Evolutionary conservation across 2,113 vertebrate species (phyloP).

Genomic region (Eclectus roratus): DNA sequence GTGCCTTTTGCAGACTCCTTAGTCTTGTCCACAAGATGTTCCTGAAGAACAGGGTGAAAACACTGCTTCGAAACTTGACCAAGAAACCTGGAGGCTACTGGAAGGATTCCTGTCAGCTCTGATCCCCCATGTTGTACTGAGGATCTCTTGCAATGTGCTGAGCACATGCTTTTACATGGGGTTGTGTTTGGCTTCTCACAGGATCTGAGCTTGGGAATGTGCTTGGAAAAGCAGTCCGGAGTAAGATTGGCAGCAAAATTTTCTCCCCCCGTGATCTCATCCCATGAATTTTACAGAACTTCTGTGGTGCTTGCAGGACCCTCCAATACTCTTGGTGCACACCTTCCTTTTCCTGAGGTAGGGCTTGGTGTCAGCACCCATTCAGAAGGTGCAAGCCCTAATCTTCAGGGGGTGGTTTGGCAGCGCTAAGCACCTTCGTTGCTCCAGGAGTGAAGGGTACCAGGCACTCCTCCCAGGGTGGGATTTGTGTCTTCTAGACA

Average conservation of each 20-base stretch:
- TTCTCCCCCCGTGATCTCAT: not conserved
- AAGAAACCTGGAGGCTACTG: not conserved
- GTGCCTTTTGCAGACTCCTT: not conserved
- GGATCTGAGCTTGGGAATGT: not conserved
- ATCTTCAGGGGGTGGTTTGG: not conserved
- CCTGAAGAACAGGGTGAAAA: not conserved
- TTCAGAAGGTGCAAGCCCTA: not conserved
- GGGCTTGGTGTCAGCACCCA: not conserved
- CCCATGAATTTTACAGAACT: not conserved
- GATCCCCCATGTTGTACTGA: not conserved
- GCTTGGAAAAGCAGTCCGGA: not conserved
- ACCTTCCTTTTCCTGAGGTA: not conserved
- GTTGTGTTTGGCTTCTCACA: not conserved
- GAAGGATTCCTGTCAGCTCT: not conserved
- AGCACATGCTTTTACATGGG: not conserved
- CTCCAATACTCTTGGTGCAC: rapidly evolving
- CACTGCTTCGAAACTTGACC: not conserved
- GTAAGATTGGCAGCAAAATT: not conserved
- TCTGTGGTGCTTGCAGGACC: not conserved
- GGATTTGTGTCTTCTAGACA: not conserved
- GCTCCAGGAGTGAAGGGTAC: not conserved
- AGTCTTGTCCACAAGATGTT: not conserved
- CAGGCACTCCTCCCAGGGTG: not conserved
- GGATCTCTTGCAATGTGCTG: not conserved
- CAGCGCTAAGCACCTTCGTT: not conserved